These are phyloP conservation scores for Apodemus speciosus DNA, from an alignment of 2,113 vertebrate genomes.

Conservation along the genomic window DNA sequence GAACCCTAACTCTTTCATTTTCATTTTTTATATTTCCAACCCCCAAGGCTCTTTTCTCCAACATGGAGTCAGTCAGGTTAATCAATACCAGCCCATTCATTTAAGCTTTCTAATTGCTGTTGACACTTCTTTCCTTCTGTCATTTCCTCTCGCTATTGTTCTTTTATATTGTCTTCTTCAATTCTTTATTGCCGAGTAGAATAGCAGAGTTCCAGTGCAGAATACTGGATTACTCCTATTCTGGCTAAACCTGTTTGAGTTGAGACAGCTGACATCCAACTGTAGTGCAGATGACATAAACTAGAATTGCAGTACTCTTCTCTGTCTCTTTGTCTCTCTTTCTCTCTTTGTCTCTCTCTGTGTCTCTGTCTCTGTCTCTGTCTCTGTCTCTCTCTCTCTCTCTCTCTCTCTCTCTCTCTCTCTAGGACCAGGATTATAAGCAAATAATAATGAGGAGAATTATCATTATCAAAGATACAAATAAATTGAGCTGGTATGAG, in stretches of 20 bases:
- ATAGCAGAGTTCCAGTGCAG: neutral
- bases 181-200: neutral
- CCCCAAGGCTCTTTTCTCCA: neutral
- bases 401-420: neutral
- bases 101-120: neutral
- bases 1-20: neutral
- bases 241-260: neutral
- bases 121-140: neutral
- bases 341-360: too few species aligned
- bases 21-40: neutral
- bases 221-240: neutral
- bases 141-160: neutral
- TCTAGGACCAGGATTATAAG: neutral
- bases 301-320: neutral
- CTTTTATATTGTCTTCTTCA: neutral
- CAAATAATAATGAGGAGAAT: neutral
- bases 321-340: neutral
- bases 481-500: neutral
- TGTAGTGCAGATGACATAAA: neutral
- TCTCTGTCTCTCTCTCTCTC: neutral
- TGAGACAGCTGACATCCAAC: neutral
- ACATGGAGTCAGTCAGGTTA: neutral
- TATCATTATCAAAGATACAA: neutral
- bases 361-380: neutral
- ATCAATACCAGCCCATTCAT: neutral